Conservation (phyloP, 2,113 vertebrate genomes). For the Neoarius graeffei region DNA sequence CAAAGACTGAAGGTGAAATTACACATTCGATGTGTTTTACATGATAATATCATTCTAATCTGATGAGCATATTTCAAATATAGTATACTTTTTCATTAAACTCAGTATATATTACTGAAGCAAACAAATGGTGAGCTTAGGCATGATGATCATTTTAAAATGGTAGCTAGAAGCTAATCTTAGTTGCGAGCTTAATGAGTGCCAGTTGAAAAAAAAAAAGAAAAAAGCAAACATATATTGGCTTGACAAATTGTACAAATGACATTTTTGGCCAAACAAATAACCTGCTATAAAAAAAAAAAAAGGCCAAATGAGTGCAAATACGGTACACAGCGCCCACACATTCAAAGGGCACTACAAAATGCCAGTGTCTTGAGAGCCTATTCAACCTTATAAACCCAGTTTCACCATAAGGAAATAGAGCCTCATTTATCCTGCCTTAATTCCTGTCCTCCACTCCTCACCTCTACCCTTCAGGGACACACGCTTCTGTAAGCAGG, state of each 20-base stretch:
- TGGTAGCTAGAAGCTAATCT: background rate
- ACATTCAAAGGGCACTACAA: slow-evolving; percentile 18
- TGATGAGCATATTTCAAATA: background rate
- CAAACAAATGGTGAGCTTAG: background rate
- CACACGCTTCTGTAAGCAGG: slow-evolving; percentile 8
- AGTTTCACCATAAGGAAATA: slow-evolving; percentile 48
- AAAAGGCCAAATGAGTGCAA: background rate
- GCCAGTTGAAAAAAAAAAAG: background rate
- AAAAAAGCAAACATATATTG: background rate
- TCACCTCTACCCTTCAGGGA: slow-evolving; percentile 40
- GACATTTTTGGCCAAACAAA: background rate
- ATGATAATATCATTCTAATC: background rate
- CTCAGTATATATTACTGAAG: background rate
- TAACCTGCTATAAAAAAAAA: background rate
- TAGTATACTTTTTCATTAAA: background rate
- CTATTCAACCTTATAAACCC: slow-evolving; percentile 41
- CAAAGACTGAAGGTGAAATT: background rate
- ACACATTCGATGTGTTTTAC: background rate
- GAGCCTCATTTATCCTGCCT: slow-evolving; percentile 51
- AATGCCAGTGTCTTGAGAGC: slow-evolving; percentile 35
- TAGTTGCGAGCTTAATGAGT: background rate
- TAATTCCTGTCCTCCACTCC: slow-evolving; percentile 50
- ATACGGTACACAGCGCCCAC: background rate
- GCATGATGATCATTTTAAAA: background rate
- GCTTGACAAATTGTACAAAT: background rate